Conservation (phyloP, 2,888 invertebrate species). For the Aphodius sticticus region DNA sequence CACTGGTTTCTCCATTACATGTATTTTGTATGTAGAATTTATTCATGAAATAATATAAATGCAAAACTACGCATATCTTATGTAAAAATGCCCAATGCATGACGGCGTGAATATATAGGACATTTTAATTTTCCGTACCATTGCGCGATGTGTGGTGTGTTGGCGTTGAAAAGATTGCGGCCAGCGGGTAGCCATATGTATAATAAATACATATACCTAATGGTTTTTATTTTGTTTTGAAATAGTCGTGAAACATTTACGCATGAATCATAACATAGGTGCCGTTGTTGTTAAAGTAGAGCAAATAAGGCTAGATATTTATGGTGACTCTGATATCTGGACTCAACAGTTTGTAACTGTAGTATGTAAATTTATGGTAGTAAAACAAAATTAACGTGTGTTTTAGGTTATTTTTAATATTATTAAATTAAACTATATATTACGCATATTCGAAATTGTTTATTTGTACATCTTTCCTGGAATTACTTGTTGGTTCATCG, state of each 20-base stretch:
- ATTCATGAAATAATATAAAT: conserved; percentile 38
- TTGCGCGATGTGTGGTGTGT: conserved; percentile 25
- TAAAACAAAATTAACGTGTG: too few relatives aligned
- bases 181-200: neutral
- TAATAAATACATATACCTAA: neutral
- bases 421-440: too few relatives aligned
- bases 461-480: too few relatives aligned
- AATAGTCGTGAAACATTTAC: neutral
- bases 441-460: too few relatives aligned
- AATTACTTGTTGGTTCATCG: too few relatives aligned
- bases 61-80: conserved; percentile 33
- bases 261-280: neutral
- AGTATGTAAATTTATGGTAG: too few relatives aligned
- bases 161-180: conserved; percentile 5
- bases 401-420: too few relatives aligned
- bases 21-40: conserved; percentile 28
- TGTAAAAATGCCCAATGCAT: conserved; percentile 25
- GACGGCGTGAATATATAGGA: conserved; percentile 17
- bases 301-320: too few relatives aligned
- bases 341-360: too few relatives aligned
- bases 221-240: neutral
- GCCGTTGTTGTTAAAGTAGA: too few relatives aligned
- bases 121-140: conserved; percentile 36
- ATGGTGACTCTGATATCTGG: too few relatives aligned
- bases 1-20: conserved; percentile 13